Conservation (phyloP, 2,888 invertebrate genomes). For the Xestia c-nigrum region DNA sequence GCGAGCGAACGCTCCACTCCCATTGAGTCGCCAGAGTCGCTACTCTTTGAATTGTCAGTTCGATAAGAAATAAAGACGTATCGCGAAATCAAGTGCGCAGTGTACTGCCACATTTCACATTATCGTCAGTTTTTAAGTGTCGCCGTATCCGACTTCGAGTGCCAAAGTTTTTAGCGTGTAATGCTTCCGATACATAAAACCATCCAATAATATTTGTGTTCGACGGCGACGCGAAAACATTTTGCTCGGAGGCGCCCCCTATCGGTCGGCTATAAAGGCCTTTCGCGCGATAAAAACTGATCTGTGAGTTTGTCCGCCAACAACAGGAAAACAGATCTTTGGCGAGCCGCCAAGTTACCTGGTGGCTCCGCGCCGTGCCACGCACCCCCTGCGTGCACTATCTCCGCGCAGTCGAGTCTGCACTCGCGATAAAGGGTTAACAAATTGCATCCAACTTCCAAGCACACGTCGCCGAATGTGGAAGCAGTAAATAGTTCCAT, state of each 20-base stretch:
- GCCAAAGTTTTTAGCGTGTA: constrained; percentile 88
- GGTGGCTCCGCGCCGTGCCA: constrained; percentile 68
- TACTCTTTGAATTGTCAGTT: constrained; percentile 65
- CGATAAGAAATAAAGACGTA: constrained; percentile 66
- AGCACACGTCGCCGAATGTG: constrained; percentile 87
- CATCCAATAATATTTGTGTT: constrained; percentile 89
- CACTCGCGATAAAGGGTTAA: constrained; percentile 86
- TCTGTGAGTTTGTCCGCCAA: constrained; percentile 89
- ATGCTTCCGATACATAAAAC: constrained; percentile 90
- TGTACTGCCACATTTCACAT: constrained; percentile 71
- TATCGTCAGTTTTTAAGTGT: constrained; percentile 79
- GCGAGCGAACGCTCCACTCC: constrained; percentile 56
- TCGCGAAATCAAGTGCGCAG: constrained; percentile 58
- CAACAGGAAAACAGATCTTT: constrained; percentile 90
- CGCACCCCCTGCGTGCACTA: constrained; percentile 69
- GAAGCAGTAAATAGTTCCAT: constrained; percentile 87
- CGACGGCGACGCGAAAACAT: constrained; percentile 87
- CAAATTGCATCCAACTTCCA: constrained; percentile 87
- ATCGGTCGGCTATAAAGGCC: constrained; percentile 90
- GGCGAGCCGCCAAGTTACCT: constrained; percentile 89
- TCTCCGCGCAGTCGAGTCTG: constrained; percentile 70
- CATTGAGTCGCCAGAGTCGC: constrained; percentile 49
- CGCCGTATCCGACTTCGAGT: constrained; percentile 77
- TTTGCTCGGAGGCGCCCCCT: constrained; percentile 82
- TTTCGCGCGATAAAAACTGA: constrained; percentile 91